Base-by-base conservation (phyloP, 2,888 invertebrate genomes). In the Cryptocephalus primarius region DNA sequence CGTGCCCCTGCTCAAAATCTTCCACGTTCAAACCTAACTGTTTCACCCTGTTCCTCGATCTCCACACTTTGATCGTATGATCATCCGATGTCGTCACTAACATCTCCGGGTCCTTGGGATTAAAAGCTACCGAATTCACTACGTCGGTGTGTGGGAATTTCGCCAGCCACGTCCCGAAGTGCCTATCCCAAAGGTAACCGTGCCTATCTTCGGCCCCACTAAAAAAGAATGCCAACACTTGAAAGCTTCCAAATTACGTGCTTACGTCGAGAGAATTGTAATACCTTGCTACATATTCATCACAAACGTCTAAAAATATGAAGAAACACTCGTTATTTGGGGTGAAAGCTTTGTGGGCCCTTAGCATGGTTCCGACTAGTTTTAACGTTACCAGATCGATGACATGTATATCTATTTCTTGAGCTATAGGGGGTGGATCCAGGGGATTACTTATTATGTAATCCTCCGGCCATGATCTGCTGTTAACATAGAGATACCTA, bases 331-430 rank as follows among this genome's bases (percentile, higher is more conserved):
- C 87, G 46, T 85, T 85, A 62, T 87, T 87, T 1, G 87, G 82
- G 2, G 88, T 88, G 64, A 85, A 90, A 1, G 87, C 88, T 64
- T 84, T 84, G 65, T 88, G 88, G 1, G 86, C 78, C 48, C 85
- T 73, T 32, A 86, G 66, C 82, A 88, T 85, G 47, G 80, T 83
- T 4, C 88, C 88, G 4, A 88, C 85, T 64, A 79, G 79, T 61
- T 82, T 79, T 49, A 88, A 71, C 0, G 82, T 85, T 48, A 79
- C 77, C 53, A 90, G 72, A 70, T 90, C 89, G 56, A 89, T 88
- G 0, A 89, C 88, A 60, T 88, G 88, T 55, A 90, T 85, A 62
- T 89, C 88, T 44, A 89, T 88, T 73, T 88, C 87, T 69, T 87
- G 84, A 9, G 88, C 88, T 55, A 88, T 87, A 0, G 88, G 88